A percentile compares a stretch with the other conserved stretches of the same genome.
Conservation (phyloP, 1,140 invertebrate species). For the Drusus annulatus region DNA sequence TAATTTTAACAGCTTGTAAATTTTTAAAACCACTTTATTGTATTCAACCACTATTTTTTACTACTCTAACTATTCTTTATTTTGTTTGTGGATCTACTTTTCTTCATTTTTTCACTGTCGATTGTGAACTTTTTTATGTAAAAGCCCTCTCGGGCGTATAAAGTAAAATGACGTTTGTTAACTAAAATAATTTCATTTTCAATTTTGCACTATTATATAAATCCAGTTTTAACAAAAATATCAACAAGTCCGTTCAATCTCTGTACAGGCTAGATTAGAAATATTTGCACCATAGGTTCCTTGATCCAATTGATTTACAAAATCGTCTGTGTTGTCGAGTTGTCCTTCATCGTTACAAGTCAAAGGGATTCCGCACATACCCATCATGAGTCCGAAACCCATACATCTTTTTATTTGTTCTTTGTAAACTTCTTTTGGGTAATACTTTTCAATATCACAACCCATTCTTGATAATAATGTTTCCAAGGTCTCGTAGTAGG, state of each 20-base stretch:
- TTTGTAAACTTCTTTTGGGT: slow-evolving; percentile 14
- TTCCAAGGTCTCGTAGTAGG: neutral
- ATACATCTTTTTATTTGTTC: neutral
- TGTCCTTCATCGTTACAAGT: neutral
- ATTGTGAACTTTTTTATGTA: no score
- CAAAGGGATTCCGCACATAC: neutral
- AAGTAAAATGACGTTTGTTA: no score
- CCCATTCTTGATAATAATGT: neutral
- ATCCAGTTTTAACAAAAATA: neutral
- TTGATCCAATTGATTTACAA: neutral
- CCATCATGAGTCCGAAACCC: neutral
- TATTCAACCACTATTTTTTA: no score
- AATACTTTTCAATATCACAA: slow-evolving; percentile 6
- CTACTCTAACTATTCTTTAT: no score
- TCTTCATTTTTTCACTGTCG: no score
- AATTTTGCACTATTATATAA: neutral
- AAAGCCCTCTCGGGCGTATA: no score
- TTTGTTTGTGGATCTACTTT: no score
- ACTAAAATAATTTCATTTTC: no score
- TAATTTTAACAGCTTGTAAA: no score
- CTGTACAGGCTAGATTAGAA: neutral
- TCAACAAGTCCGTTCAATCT: neutral
- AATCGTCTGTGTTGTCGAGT: neutral
- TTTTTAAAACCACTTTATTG: no score
- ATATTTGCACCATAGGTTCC: neutral